These are phyloP conservation scores for Hydrotaea diabolus DNA, from an alignment of 2,888 invertebrate species.

Conservation along the genomic window DNA sequence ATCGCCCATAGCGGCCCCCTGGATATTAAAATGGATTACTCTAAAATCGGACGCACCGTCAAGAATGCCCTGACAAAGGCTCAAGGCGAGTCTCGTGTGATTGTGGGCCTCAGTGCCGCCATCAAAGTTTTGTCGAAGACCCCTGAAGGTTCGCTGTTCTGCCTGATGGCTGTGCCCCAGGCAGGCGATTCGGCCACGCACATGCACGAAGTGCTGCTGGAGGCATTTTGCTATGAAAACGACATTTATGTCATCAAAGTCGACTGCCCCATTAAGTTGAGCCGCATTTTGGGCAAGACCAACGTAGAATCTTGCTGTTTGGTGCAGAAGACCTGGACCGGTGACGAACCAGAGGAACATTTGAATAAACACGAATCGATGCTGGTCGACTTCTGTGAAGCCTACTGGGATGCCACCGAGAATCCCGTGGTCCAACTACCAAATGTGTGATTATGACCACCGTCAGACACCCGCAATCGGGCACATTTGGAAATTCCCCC, in stretches of 20 bases:
- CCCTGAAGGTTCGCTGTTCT: slow-evolving; percentile 85
- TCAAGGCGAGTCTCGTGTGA: slow-evolving; percentile 79
- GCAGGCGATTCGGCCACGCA: slow-evolving; percentile 88
- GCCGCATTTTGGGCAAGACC: slow-evolving; percentile 82
- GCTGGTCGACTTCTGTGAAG: slow-evolving; percentile 86
- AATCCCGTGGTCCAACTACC: slow-evolving; percentile 86
- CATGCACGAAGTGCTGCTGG: slow-evolving; percentile 89
- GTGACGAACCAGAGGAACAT: slow-evolving; percentile 80
- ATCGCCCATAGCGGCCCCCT: slow-evolving; percentile 10
- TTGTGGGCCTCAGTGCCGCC: slow-evolving; percentile 79
- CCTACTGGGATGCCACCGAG: slow-evolving; percentile 84
- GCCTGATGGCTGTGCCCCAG: slow-evolving; percentile 85
- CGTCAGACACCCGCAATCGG: slow-evolving; percentile 11
- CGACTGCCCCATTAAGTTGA: slow-evolving; percentile 82
- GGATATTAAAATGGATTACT: slow-evolving; percentile 71
- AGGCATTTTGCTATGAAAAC: slow-evolving; percentile 90
- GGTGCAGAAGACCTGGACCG: slow-evolving; percentile 79
- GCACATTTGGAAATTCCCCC: slow-evolving; percentile 46
- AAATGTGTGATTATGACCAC: slow-evolving; percentile 81
- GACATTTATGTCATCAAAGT: slow-evolving; percentile 89
- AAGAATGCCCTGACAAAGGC: slow-evolving; percentile 78
- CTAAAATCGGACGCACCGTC: slow-evolving; percentile 78
- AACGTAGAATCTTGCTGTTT: slow-evolving; percentile 82
- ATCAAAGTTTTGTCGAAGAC: slow-evolving; percentile 79
- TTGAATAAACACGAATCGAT: slow-evolving; percentile 84